Percentiles rank a stretch among this genome's conserved stretches.
Evolutionary conservation across 2,113 vertebrate species (phyloP).

Genomic region (Pseudonaja textilis): DNA sequence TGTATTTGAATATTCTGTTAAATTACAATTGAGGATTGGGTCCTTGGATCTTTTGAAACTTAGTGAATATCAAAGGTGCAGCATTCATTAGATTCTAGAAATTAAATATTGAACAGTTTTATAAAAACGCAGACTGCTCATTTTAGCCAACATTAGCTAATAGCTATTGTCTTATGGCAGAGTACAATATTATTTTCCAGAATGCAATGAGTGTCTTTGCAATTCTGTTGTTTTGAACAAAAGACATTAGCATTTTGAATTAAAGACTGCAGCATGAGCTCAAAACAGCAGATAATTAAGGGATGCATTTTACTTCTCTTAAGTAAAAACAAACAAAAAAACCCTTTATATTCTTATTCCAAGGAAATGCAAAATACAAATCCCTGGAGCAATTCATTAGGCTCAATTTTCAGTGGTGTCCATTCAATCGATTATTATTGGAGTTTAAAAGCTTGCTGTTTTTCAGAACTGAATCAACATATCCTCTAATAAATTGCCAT

Average conservation of each 20-base stretch:
- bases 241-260: conserved; percentile 15
- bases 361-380: conserved; percentile 51
- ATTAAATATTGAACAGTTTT: background rate
- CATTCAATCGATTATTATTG: background rate
- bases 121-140: background rate
- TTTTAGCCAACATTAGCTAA: background rate
- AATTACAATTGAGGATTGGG: background rate
- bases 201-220: conserved; percentile 8
- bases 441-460: conserved; percentile 34
- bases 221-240: conserved; percentile 44
- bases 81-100: conserved; percentile 11
- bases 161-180: conserved; percentile 4
- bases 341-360: conserved; percentile 49
- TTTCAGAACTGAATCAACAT: conserved; percentile 35
- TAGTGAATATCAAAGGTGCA: rapidly evolving
- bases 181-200: conserved; percentile 28
- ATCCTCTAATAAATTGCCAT: conserved; percentile 26
- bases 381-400: conserved; percentile 30
- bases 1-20: background rate
- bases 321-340: conserved; percentile 38
- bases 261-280: conserved; percentile 23
- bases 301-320: conserved; percentile 50
- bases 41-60: background rate
- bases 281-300: conserved; percentile 41
- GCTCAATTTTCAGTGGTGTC: conserved; percentile 37